These are phyloP conservation scores for Loripinus fragilis DNA, from an alignment of 2,888 invertebrate species.

Conservation along the genomic window DNA sequence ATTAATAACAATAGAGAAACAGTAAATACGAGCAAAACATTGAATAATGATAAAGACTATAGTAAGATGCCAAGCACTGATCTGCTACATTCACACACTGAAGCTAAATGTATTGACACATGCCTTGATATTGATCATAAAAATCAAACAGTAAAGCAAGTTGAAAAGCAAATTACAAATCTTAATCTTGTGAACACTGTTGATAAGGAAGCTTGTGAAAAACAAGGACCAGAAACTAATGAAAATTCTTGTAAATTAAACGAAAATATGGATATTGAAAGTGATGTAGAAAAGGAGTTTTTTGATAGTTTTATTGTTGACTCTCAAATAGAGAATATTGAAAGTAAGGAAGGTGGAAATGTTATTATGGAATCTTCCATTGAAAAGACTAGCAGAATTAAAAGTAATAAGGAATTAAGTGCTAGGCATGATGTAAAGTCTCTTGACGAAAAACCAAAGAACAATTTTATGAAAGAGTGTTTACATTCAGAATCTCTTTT, in stretches of 20 bases:
- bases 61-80: too few relatives aligned
- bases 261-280: background rate
- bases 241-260: background rate
- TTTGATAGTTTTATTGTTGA: slow-evolving; percentile 71
- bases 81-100: too few relatives aligned
- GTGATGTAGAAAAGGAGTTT: slow-evolving; percentile 41
- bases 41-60: too few relatives aligned
- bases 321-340: slow-evolving; percentile 59
- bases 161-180: too few relatives aligned
- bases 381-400: background rate
- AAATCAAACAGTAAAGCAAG: too few relatives aligned
- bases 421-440: background rate
- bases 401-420: background rate
- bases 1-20: background rate
- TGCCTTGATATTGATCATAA: too few relatives aligned
- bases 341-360: background rate
- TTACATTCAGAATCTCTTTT: slow-evolving; percentile 17
- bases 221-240: background rate
- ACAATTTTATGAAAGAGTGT: slow-evolving; percentile 11
- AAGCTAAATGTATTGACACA: too few relatives aligned
- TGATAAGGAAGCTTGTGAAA: too few relatives aligned
- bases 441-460: background rate
- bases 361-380: background rate
- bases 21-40: slow-evolving; percentile 11
- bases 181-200: too few relatives aligned